These are phyloP conservation scores for Neogale vison DNA, from an alignment of 2,113 vertebrate genomes.

Conservation along the genomic window DNA sequence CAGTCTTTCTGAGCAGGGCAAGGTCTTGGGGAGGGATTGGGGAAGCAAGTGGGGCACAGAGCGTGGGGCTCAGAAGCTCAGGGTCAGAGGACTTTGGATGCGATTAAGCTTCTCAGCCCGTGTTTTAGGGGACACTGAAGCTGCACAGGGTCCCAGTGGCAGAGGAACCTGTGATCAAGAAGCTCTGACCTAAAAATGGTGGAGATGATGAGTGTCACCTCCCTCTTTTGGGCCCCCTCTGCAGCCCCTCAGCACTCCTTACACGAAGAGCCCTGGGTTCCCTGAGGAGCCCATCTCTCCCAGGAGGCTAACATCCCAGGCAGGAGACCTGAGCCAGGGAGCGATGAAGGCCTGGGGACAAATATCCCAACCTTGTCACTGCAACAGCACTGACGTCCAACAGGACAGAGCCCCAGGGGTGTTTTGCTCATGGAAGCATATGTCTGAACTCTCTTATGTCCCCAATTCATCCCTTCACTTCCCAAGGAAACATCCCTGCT, in stretches of 20 bases:
- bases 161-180: not conserved
- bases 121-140: not conserved
- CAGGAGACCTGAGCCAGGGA: not conserved
- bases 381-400: not conserved
- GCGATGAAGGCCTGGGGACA: not conserved
- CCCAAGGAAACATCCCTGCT: not conserved
- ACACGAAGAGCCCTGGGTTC: no score
- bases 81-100: not conserved
- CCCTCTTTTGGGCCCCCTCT: no score
- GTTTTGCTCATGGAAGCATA: not conserved
- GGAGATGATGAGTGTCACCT: not conserved
- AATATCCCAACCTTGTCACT: not conserved
- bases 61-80: no score
- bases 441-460: not conserved
- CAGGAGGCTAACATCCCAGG: not conserved
- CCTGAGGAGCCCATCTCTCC: not conserved
- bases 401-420: not conserved
- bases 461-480: not conserved
- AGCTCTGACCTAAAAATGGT: not conserved
- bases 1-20: not conserved
- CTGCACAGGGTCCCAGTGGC: not conserved
- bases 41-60: fast-evolving
- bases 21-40: not conserved
- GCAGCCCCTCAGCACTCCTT: not conserved
- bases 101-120: not conserved